Percentiles rank a stretch among this genome's conserved stretches.
Evolutionary conservation across 1,140 invertebrate genomes (phyloP).

Genomic region (Tetranychus cinnabarinus): DNA sequence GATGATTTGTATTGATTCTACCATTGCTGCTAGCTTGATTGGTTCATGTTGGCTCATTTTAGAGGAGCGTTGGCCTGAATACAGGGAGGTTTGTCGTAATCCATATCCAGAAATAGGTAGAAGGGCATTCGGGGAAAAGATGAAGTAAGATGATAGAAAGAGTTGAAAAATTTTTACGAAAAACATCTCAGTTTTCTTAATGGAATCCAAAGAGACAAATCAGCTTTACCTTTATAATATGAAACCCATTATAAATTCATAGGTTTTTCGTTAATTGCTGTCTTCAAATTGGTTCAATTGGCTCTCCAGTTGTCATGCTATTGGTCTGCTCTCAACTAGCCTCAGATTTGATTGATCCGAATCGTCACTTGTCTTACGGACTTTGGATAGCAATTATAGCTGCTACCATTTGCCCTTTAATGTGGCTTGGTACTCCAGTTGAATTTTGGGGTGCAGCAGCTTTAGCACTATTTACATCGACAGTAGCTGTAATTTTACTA

Average conservation of each 20-base stretch:
- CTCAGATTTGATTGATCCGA: slow-evolving; percentile 13
- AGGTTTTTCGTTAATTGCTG: too few species aligned
- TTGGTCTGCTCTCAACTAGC: not conserved
- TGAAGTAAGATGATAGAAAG: not conserved
- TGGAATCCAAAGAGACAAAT: too few species aligned
- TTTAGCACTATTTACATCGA: not conserved
- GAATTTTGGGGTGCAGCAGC: slow-evolving; percentile 31
- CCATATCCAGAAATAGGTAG: slow-evolving; percentile 12
- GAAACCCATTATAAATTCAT: too few species aligned
- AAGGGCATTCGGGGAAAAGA: not conserved
- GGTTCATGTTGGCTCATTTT: slow-evolving; percentile 10
- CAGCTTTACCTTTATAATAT: too few species aligned
- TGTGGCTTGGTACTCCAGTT: slow-evolving; percentile 43
- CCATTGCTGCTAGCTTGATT: slow-evolving; percentile 3
- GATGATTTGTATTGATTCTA: slow-evolving; percentile 13
- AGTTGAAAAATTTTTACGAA: too few species aligned
- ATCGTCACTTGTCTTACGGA: slow-evolving; percentile 20
- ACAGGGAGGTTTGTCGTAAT: slow-evolving; percentile 6
- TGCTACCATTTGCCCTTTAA: slow-evolving; percentile 30
- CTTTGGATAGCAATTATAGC: slow-evolving; percentile 37
- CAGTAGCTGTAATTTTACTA: not conserved
- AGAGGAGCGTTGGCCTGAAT: slow-evolving; percentile 11
- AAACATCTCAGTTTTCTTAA: too few species aligned
- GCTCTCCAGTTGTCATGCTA: not conserved
- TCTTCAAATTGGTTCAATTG: not conserved